Evolutionary conservation across 2,113 vertebrate species (phyloP), one percentile per base, ranked within the genome.

Genomic region (Galbula dea): DNA sequence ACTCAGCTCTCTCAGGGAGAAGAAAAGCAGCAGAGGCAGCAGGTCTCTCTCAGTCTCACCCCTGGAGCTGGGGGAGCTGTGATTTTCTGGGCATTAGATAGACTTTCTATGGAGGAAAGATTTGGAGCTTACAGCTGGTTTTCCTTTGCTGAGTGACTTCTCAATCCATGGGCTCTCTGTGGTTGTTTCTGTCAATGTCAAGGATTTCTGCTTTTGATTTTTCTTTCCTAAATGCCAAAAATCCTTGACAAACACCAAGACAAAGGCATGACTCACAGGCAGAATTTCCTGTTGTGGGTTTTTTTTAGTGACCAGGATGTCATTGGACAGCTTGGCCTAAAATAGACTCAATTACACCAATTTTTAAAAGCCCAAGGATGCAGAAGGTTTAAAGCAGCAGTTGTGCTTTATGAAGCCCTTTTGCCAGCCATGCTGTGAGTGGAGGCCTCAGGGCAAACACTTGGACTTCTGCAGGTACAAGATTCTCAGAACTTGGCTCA

Each of bases 251-350:
- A 94, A 88, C 82, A 52, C 67, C n/a, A 67, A 93, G 91, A 96
- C 96, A 93, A 95, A 94, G 37, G 91, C 85, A 89, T 94, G 96
- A 96, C 91, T 96, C 95, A 96, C 30, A 55, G 69, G 58, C 94
- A 94, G 82, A 95, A 94, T 91, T 95, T 95, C 95, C 94, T 94
- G 94, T 80, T 76, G 66, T n/a, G 29, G 15, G 85, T 93, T 37
- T 30, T 52, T 87, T 76, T 11, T 15, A 89, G 83, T 87, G 62
- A 79, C 86, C 84, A 92, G 81, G 94, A 96, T 93, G 84, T 89
- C 94, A 92, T 69, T 80, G 89, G 93, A 87, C 84, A 89, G 55
- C 7, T 71, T 77, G 82, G 91, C 75, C 91, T 89, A 94, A 96
- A 95, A 96, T 77, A 94, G 82, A 79, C 51, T 18, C 45, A n/a